A percentile compares a stretch with the other conserved stretches of the same genome.
These are phyloP conservation scores for Todus mexicanus DNA, from an alignment of 2,797 vertebrate genomes.

Conservation along the genomic window DNA sequence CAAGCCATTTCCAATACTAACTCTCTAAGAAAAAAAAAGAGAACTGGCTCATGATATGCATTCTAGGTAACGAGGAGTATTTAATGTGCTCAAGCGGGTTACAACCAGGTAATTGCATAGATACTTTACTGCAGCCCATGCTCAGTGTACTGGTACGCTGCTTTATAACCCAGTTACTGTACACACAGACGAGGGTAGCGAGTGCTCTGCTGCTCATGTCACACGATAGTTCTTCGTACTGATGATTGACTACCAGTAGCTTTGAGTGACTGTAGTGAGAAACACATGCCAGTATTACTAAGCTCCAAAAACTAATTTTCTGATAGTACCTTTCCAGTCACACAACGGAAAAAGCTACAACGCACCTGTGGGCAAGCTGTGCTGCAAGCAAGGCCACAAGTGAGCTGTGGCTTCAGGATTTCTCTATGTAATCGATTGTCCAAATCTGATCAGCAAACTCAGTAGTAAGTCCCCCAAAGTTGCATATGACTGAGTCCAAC, in stretches of 20 bases:
- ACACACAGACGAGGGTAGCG: fast-evolving
- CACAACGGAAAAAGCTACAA: neutral
- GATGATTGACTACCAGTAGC: neutral
- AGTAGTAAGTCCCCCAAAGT: neutral
- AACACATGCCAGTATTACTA: neutral
- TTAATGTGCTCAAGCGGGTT: constrained; percentile 5
- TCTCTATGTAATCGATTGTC: neutral
- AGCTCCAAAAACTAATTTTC: neutral
- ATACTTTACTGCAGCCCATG: neutral
- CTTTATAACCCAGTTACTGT: neutral
- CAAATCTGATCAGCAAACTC: neutral
- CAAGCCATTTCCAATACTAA: neutral
- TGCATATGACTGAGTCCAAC: neutral
- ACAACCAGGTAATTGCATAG: neutral
- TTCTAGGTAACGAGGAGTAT: neutral
- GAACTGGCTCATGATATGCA: neutral
- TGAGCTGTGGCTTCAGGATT: neutral
- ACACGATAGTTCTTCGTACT: fast-evolving
- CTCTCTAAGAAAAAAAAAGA: constrained; percentile 44
- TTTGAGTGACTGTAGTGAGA: neutral
- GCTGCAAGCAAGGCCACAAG: neutral
- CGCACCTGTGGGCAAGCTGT: neutral
- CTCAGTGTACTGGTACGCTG: neutral
- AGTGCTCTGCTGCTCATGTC: neutral
- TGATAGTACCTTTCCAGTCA: neutral